Conservation (phyloP, 2,888 invertebrate genomes). For the Exephanes ischioxanthus region DNA sequence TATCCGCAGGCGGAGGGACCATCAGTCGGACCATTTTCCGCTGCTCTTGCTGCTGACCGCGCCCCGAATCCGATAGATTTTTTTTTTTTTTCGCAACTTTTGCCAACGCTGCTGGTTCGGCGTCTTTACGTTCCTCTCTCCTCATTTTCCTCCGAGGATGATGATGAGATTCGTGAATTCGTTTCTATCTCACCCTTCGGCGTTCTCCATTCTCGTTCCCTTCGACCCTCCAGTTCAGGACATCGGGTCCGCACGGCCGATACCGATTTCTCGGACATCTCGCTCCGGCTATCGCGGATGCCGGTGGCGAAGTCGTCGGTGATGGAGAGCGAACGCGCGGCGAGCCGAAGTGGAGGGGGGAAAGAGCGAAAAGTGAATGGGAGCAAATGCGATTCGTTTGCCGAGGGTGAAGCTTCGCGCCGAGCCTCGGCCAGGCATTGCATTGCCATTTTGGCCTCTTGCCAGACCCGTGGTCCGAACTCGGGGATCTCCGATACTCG, state of each 20-base stretch:
- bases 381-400: conserved; percentile 77
- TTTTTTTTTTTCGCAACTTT: conserved; percentile 26
- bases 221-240: neutral
- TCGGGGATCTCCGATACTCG: conserved; percentile 76
- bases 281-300: neutral
- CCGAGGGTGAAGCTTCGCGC: conserved; percentile 66
- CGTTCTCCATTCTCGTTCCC: neutral
- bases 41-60: conserved; percentile 45
- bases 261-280: conserved; percentile 5
- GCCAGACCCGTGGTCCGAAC: conserved; percentile 75
- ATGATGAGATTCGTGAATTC: conserved; percentile 15
- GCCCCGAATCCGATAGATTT: neutral
- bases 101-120: conserved; percentile 43
- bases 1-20: conserved; percentile 41
- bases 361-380: conserved; percentile 79
- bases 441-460: conserved; percentile 81
- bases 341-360: conserved; percentile 56
- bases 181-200: neutral
- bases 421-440: conserved; percentile 69
- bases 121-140: conserved; percentile 1
- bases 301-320: neutral
- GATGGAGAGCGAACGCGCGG: neutral
- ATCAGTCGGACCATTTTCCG: conserved; percentile 12
- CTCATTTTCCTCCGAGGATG: neutral
- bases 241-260: neutral